Conservation (phyloP, 2,888 invertebrate genomes). For the Unio delphinus region DNA sequence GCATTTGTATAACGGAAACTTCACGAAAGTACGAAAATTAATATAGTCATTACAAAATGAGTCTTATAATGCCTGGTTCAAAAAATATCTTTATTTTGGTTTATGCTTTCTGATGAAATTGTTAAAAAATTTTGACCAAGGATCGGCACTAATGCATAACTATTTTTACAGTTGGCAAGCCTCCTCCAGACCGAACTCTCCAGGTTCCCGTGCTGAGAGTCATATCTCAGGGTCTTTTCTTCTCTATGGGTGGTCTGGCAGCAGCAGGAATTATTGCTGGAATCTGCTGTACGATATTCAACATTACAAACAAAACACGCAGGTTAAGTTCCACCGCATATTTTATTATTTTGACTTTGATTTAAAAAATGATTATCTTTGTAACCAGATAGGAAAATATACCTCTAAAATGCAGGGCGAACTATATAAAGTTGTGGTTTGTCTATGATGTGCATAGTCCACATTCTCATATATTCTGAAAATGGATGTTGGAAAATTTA, state of each 20-base stretch:
- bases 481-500: too few species aligned
- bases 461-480: too few species aligned
- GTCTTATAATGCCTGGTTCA: too few species aligned
- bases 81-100: too few species aligned
- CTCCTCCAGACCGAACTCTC: constrained; percentile 95
- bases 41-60: too few species aligned
- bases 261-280: constrained; percentile 90
- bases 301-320: constrained; percentile 90
- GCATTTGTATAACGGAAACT: too few species aligned
- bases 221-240: constrained; percentile 90
- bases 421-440: too few species aligned
- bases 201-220: constrained; percentile 86
- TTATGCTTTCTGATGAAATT: too few species aligned
- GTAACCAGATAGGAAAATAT: not conserved
- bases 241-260: constrained; percentile 93
- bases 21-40: too few species aligned
- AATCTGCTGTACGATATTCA: constrained; percentile 89
- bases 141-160: not conserved
- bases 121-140: too few species aligned
- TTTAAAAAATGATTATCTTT: too few species aligned
- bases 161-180: constrained; percentile 81
- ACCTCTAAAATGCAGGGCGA: not conserved
- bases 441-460: too few species aligned
- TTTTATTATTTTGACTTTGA: not conserved
- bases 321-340: constrained; percentile 77